A percentile compares a stretch with the other conserved stretches of the same genome.
These are phyloP conservation scores for Zalophus californianus DNA, from an alignment of 2,797 vertebrate species.

Conservation along the genomic window DNA sequence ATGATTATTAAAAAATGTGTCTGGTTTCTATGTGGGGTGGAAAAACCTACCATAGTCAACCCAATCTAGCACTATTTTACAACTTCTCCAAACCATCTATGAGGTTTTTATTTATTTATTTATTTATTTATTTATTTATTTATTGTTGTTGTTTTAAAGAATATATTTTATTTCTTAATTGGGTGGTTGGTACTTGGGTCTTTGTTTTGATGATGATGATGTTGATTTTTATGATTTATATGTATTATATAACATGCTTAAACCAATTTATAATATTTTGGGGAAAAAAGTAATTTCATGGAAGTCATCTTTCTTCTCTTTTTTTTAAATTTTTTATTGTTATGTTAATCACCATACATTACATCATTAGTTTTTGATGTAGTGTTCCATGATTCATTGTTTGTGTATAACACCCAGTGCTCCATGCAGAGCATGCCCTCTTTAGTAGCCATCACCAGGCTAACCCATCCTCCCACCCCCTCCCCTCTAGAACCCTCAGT, in stretches of 20 bases:
- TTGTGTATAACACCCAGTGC: no score
- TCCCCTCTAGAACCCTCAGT: no score
- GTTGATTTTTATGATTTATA: neutral
- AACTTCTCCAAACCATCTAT: neutral
- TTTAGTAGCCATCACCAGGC: no score
- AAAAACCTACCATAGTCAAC: neutral
- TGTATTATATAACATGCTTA: neutral
- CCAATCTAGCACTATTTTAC: conserved; percentile 18
- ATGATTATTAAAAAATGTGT: neutral
- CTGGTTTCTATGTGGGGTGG: neutral
- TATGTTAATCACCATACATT: no score
- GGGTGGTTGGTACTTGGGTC: neutral
- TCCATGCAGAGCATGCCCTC: no score
- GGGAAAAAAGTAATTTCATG: neutral
- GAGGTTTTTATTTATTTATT: neutral
- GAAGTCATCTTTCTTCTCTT: neutral
- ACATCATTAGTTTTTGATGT: no score
- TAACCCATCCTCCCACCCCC: no score
- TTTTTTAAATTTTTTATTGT: no score
- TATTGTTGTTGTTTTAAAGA: no score
- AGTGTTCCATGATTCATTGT: no score
- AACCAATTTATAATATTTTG: neutral
- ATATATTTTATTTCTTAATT: neutral
- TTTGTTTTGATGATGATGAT: neutral
- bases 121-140: no score